Evolutionary conservation across 2,888 invertebrate species (phyloP).

Genomic region (Gasteruption jaculator): DNA sequence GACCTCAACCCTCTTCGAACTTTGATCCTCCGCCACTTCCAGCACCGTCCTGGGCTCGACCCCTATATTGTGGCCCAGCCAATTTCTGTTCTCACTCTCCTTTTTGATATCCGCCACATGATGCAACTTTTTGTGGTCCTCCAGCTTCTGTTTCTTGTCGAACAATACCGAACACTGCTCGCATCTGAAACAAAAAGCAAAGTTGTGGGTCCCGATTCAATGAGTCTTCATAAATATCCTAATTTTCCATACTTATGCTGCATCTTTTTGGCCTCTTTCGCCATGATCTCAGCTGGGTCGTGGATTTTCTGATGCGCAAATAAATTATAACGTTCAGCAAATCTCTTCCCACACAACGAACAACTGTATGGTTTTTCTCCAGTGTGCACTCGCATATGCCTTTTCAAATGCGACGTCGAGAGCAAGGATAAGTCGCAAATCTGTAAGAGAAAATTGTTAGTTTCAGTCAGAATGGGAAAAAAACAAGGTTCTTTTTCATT

Average conservation of each 20-base stretch:
- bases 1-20: slow-evolving; percentile 8
- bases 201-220: too few species aligned
- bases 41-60: too few species aligned
- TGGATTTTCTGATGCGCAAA: slow-evolving; percentile 46
- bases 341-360: slow-evolving; percentile 32
- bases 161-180: slow-evolving; percentile 26
- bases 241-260: slow-evolving; percentile 27
- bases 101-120: slow-evolving; percentile 8
- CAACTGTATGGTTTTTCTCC: slow-evolving; percentile 53
- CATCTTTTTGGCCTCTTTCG: slow-evolving; percentile 25
- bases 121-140: slow-evolving; percentile 27
- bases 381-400: slow-evolving; percentile 65
- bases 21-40: slow-evolving; percentile 6
- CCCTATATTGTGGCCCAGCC: slow-evolving; percentile 6
- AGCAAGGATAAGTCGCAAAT: slow-evolving; percentile 60
- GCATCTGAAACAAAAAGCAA: slow-evolving; percentile 27
- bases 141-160: slow-evolving; percentile 25
- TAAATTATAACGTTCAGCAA: slow-evolving; percentile 48
- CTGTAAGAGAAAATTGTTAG: slow-evolving; percentile 20
- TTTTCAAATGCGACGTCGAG: slow-evolving; percentile 64
- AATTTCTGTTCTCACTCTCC: not conserved
- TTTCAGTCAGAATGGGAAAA: not conserved
- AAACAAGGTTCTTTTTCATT: too few species aligned
- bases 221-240: not conserved
- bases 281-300: slow-evolving; percentile 27